Evolutionary conservation across 2,888 invertebrate genomes (phyloP).

Genomic region (Platycnemis pennipes): DNA sequence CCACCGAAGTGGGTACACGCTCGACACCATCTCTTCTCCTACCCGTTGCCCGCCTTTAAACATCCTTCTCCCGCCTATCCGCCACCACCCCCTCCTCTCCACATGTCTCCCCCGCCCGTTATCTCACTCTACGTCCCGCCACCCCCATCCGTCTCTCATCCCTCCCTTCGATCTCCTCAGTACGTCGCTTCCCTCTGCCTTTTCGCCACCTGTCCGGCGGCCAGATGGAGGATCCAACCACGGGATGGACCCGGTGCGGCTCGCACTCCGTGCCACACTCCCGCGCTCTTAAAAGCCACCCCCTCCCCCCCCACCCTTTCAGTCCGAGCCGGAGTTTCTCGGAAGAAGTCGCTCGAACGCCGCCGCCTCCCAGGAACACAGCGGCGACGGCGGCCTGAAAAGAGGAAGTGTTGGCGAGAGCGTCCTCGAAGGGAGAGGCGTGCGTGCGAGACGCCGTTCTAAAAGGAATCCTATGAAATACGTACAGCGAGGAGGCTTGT

Average conservation of each 20-base stretch:
- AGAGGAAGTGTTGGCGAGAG: no score
- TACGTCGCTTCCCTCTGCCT: background rate
- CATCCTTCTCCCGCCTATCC: slow-evolving; percentile 7
- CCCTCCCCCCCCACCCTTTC: background rate
- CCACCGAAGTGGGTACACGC: background rate
- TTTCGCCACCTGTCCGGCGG: slow-evolving; percentile 33
- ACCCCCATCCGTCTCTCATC: background rate
- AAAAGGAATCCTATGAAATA: background rate
- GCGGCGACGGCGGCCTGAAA: no score
- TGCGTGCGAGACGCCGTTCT: background rate
- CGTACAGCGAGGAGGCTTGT: background rate
- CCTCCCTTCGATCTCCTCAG: background rate
- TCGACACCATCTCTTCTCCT: background rate
- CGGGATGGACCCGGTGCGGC: slow-evolving; percentile 46
- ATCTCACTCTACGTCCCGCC: background rate
- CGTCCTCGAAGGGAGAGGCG: no score
- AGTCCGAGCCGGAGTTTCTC: background rate
- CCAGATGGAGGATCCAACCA: slow-evolving; percentile 43
- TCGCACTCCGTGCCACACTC: background rate
- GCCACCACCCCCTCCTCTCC: background rate
- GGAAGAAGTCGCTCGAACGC: background rate
- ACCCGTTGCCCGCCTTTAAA: background rate
- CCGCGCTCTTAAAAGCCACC: background rate
- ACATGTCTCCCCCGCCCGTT: background rate
- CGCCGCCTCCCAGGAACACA: no score